Evolutionary conservation across 2,888 invertebrate genomes (phyloP), one percentile per base, ranked within the genome.

Genomic region (Schrankia costaestrigalis): DNA sequence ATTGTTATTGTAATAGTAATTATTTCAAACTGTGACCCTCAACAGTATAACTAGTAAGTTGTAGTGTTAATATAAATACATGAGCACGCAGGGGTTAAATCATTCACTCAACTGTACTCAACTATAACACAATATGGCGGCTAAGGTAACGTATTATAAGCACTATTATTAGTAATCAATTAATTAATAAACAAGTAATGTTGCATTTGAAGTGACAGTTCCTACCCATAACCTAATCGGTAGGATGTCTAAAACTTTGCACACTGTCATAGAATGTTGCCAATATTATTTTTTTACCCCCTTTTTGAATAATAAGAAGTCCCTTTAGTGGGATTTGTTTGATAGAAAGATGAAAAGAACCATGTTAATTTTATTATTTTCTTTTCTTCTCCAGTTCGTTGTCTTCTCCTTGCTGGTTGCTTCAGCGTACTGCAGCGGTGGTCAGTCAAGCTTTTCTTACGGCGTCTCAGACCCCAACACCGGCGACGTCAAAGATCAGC

Each of bases 401-500:
- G 49, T 74, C 25, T 52, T 78, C 8, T 68, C 77, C 18, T 41
- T 74, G 15, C 45, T 72, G 35, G 76, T 74, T 34, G 67, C 65
- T 14, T 59, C 74, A 10, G 71, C 46, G 34, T 53, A 60, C 44
- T 57, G 73, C 31, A 65, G 67, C 26, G 71, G 65, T 3, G 71
- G 75, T 30, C 70, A 66, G 55, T 72, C 71, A 38, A 77, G 76
- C 55, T 79, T 78, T 50, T 77, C 78, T 4, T 79, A 79, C 41
- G 78, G 77, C 14, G 79, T 79, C 3, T 69, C 74, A 26, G 79
- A 79, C 47, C 79, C 78, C 3, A 66, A 74, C 56, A 79, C 79
- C 19, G 78, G 78, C 22, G 79, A 78, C 39, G 57, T 76, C 22
- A 78, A 79, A 41, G 75, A 73, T 33, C 91, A 90, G 65, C 89